phyloP scores from a whole-genome alignment of 2,797 vertebrate genomes.

The Aeoliscus strigatus region DNA sequence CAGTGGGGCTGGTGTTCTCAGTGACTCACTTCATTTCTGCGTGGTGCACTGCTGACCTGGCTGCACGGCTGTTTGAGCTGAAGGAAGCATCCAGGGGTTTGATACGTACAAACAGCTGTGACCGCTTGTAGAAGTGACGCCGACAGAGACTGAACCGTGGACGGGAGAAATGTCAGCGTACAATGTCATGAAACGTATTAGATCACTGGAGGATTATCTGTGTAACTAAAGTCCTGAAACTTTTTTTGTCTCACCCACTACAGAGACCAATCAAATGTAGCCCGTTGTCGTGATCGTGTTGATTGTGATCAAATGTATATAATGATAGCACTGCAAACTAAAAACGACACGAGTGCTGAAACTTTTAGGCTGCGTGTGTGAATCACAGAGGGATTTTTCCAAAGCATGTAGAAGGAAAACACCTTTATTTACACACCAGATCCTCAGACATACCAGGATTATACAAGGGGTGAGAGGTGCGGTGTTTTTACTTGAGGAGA shows the following conservation, averaged over 20 bases:
- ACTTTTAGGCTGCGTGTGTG: too few relatives aligned
- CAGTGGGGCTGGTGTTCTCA: conserved; percentile 65
- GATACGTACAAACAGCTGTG: conserved; percentile 34
- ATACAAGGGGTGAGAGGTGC: not conserved
- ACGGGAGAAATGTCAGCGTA: conserved; percentile 1
- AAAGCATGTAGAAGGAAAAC: not conserved
- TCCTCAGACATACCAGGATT: conserved; percentile 4
- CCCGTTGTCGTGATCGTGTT: too few relatives aligned
- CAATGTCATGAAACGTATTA: too few relatives aligned
- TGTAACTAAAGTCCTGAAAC: too few relatives aligned
- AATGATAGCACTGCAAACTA: too few relatives aligned
- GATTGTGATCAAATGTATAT: too few relatives aligned
- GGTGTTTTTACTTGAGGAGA: too few relatives aligned
- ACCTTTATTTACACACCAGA: conserved; percentile 11
- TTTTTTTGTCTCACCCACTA: too few relatives aligned
- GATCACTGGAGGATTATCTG: too few relatives aligned
- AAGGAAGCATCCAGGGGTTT: conserved; percentile 3
- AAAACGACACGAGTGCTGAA: too few relatives aligned
- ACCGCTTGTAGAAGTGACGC: conserved; percentile 3
- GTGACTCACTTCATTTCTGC: conserved; percentile 73
- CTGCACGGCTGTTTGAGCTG: conserved; percentile 34
- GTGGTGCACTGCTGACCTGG: conserved; percentile 42
- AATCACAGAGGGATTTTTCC: not conserved
- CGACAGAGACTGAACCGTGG: conserved; percentile 9
- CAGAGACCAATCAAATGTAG: too few relatives aligned